These are phyloP conservation scores for Perca flavescens DNA, from an alignment of 2,113 vertebrate genomes.

Conservation along the genomic window DNA sequence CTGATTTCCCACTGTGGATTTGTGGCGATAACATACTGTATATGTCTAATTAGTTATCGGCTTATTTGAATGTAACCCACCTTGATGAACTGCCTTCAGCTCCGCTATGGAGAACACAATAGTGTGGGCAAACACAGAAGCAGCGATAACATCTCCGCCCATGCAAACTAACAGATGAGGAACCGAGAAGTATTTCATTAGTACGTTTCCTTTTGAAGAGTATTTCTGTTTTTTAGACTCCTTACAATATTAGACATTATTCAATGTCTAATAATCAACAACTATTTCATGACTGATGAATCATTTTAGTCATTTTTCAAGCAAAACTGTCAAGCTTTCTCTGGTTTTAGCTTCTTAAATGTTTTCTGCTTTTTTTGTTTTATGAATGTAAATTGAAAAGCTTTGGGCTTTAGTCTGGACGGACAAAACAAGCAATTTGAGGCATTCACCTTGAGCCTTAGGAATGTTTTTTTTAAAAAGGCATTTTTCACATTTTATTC, in stretches of 20 bases:
- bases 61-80: slow-evolving; percentile 33
- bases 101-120: slow-evolving; percentile 10
- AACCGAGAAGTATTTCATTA: slow-evolving; percentile 38
- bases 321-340: background rate
- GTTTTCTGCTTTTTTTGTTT: background rate
- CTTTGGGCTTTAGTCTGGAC: background rate
- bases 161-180: slow-evolving; percentile 44
- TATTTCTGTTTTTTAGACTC: background rate
- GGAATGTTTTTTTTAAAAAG: background rate
- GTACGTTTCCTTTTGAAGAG: slow-evolving; percentile 13
- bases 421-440: background rate
- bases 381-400: background rate
- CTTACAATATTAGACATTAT: background rate
- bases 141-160: slow-evolving; percentile 22
- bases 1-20: background rate
- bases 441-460: background rate
- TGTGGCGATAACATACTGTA: background rate
- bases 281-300: background rate
- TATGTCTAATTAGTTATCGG: slow-evolving; percentile 38
- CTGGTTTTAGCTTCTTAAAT: background rate
- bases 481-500: background rate
- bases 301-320: background rate
- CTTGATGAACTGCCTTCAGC: slow-evolving; percentile 17
- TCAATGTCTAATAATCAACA: background rate
- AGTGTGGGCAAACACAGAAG: slow-evolving; percentile 27